Percentiles rank a stretch among this genome's conserved stretches.
These are phyloP conservation scores for Torymus tubicola DNA, from an alignment of 2,888 invertebrate species.

Conservation along the genomic window DNA sequence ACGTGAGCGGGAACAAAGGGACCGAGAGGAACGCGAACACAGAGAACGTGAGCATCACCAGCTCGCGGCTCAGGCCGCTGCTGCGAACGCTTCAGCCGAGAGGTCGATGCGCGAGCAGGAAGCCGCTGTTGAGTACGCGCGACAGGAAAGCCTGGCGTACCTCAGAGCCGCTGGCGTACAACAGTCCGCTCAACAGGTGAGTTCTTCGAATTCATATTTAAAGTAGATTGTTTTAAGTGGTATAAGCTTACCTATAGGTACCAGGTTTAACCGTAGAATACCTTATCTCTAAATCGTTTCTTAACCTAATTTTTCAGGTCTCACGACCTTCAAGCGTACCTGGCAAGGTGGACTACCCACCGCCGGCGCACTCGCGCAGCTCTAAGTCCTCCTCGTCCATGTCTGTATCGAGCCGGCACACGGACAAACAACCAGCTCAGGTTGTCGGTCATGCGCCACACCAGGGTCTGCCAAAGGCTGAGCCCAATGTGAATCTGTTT, in stretches of 20 bases:
- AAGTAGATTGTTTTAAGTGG: too few species aligned
- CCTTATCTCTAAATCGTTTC: too few species aligned
- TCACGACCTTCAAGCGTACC: conserved; percentile 73
- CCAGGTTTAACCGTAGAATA: too few species aligned
- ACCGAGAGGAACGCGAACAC: conserved; percentile 62
- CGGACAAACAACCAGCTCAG: conserved; percentile 63
- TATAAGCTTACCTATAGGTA: too few species aligned
- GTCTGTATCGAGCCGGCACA: conserved; percentile 71
- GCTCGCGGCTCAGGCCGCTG: conserved; percentile 62
- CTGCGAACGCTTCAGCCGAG: conserved; percentile 67
- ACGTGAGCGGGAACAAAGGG: conserved; percentile 66
- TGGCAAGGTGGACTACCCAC: conserved; percentile 73
- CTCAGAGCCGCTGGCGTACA: conserved; percentile 63
- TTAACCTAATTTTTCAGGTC: conserved; percentile 63
- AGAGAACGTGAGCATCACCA: conserved; percentile 67
- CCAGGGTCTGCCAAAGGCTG: conserved; percentile 79
- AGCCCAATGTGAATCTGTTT: conserved; percentile 83
- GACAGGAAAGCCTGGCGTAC: conserved; percentile 55
- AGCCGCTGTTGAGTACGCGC: conserved; percentile 76
- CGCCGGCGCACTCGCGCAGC: conserved; percentile 77
- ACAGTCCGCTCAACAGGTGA: conserved; percentile 71
- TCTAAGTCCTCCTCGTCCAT: conserved; percentile 65
- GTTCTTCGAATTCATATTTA: not conserved
- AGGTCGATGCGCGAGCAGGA: conserved; percentile 72
- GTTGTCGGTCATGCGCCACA: conserved; percentile 62